Evolutionary conservation across 1,140 invertebrate genomes (phyloP).

Genomic region (Aradophagus sp.): DNA sequence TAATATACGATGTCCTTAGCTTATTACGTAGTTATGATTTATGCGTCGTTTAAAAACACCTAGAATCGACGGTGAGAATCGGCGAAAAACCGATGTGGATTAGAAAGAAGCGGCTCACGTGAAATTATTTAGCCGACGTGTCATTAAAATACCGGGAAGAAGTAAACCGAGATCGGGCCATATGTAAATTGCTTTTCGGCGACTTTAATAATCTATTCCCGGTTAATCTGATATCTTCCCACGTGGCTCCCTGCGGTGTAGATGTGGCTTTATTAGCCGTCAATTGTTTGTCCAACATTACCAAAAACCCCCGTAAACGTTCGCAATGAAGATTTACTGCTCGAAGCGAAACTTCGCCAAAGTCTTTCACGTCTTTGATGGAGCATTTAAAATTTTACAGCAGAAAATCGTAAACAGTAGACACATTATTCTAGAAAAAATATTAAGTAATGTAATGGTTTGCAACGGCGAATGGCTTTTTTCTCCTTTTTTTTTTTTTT

Average conservation of each 20-base stretch:
- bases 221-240: constrained; percentile 70
- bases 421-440: constrained; percentile 21
- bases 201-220: constrained; percentile 58
- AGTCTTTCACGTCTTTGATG: constrained; percentile 34
- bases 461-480: neutral
- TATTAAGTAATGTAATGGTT: constrained; percentile 16
- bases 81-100: constrained; percentile 18
- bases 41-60: constrained; percentile 27
- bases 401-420: constrained; percentile 37
- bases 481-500: constrained; percentile 1
- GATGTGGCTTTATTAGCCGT: constrained; percentile 73
- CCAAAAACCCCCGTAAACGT: constrained; percentile 74
- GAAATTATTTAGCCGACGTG: constrained; percentile 42
- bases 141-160: constrained; percentile 48
- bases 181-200: constrained; percentile 57
- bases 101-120: constrained; percentile 26
- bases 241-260: constrained; percentile 69
- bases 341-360: constrained; percentile 45
- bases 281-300: constrained; percentile 76
- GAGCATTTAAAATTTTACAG: constrained; percentile 52
- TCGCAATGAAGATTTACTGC: constrained; percentile 71
- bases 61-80: constrained; percentile 6
- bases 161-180: constrained; percentile 33
- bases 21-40: constrained; percentile 18
- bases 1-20: constrained; percentile 3